A percentile compares a stretch with the other conserved stretches of the same genome.
phyloP scores from a whole-genome alignment of 2,113 vertebrate species.

The Anoura caudifer region DNA sequence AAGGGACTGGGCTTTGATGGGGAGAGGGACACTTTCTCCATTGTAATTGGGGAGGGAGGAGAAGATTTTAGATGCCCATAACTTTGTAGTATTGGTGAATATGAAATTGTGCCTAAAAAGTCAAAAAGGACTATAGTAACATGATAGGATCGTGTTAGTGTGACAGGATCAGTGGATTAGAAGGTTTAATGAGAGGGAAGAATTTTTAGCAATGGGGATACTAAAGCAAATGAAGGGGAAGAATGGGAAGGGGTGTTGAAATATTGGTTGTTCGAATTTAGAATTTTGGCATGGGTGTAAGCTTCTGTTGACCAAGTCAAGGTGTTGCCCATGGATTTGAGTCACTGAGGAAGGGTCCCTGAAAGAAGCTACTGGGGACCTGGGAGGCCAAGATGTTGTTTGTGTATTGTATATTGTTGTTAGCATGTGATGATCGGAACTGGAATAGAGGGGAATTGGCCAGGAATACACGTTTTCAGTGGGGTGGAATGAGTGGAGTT shows the following conservation, averaged over 20 bases:
- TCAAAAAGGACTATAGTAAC: not conserved
- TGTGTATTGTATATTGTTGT: not conserved
- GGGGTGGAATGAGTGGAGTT: not conserved
- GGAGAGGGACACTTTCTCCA: not conserved
- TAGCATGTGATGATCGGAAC: not conserved
- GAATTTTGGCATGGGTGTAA: not conserved
- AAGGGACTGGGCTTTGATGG: not conserved
- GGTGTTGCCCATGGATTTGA: not conserved
- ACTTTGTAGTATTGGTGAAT: not conserved
- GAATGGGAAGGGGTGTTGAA: not conserved
- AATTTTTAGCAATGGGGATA: not conserved
- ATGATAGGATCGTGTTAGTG: no score
- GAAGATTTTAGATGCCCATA: not conserved
- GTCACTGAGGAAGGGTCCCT: not conserved
- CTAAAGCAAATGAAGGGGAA: not conserved
- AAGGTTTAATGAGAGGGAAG: not conserved
- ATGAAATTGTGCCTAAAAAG: not conserved
- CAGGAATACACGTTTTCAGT: not conserved
- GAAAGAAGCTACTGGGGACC: not conserved
- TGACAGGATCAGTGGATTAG: not conserved
- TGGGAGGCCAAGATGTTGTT: not conserved
- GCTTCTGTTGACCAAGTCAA: conserved; percentile 27
- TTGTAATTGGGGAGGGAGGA: not conserved
- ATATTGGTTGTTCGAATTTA: not conserved
- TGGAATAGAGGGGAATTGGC: not conserved